Evolutionary conservation across 2,113 vertebrate species (phyloP), one percentile per base, ranked within the genome.

Genomic region (Clarias magur): DNA sequence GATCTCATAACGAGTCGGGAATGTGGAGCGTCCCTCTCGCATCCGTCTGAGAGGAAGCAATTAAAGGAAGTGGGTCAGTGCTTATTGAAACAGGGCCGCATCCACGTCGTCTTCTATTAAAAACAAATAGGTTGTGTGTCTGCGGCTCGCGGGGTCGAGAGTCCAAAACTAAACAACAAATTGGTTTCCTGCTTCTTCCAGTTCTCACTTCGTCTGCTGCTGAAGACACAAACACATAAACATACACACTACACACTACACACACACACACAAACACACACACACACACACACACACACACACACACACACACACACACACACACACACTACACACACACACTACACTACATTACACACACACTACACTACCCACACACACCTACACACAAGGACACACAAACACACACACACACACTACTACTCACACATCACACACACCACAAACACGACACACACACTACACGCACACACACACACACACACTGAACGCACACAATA

Each of bases 11-110:
- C 42, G 57, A 75, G 80, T 82, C 82, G 17, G 63, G 68, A 62
- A 82, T 16, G 86, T 76, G 68, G 42, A 25, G 68, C 72, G 54
- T 75, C 68, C n/a, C 57, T 76, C 63, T 72, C 53, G 30, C 72
- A 65, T 87, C 68, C 21, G 19, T 38, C 53, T 82, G 70, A 83
- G 80, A 83, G 80, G 27, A 76, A 65, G 80, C 86, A 87, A 87
- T 83, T 87, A 87, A 87, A 83, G 57, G 59, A 87, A 76, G 34
- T 76, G 86, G 86, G 80, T 83, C 86, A 87, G 80, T 56, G 80
- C 57, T 87, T 82, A 87, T 87, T 87, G 86, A 76, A 87, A 75
- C 86, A 87, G 80, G 80, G 86, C 68, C 42, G 8, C 42, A 13
- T 87, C 86, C 57, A 6, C 38, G 65, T 63, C 59, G 27, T 82